Evolutionary conservation across 2,888 invertebrate species (phyloP), one percentile per base, ranked within the genome.

Genomic region (Diogma glabrata): DNA sequence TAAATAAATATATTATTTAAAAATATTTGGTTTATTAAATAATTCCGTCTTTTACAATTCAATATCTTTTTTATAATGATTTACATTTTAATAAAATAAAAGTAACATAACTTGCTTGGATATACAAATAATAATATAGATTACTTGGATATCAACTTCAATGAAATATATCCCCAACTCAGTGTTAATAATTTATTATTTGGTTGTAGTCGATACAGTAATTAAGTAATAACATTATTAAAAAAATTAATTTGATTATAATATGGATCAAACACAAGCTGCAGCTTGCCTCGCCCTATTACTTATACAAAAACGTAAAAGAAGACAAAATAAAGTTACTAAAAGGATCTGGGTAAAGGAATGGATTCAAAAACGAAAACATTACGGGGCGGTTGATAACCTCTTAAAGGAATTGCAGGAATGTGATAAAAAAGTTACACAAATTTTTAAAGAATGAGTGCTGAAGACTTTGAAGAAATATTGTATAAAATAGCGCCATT

Each of bases 391-490:
- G 33, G 33, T 33, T 33, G 33, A 33, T 33, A 33, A 33, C 33
- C 33, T 33, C 33, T 4, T 33, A 33, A 33, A 33, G 33, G 33
- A 33, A 33, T 33, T 33, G 4, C 33, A 33, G 33, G 33, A 33
- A 33, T 33, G 33, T 33, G 33, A 33, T 33, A 4, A 43, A 43
- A 43, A 19, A 19, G 17, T 9, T 17, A 19, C 17, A n/a, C n/a
- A n/a, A n/a, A n/a, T n/a, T n/a, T n/a, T n/a, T n/a, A n/a, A n/a
- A n/a, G 43, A 43, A 43, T 43, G 43, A 19, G 19, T 17, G 43
- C 43, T 19, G 19, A 43, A 43, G 43, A 43, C 10, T 43, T 43
- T 43, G 43, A 43, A 12, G 17, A 20, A 19, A 17, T 43, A 43
- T 43, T 43, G 17, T 19, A 43, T 43, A 43, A 17, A 43, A 43